Conservation (phyloP, 1,140 invertebrate genomes). For the Dendroctonus ponderosae region DNA sequence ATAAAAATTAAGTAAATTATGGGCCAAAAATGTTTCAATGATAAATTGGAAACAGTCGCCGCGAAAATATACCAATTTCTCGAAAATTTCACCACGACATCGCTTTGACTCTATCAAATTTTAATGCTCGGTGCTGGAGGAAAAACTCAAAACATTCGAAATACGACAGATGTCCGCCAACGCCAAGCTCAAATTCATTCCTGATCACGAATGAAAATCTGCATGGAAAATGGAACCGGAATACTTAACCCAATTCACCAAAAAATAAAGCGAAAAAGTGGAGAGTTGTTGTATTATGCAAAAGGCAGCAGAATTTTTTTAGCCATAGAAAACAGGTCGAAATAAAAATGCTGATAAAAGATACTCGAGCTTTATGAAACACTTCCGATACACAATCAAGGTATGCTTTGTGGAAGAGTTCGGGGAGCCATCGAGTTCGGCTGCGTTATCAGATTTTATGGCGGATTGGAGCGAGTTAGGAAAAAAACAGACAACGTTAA, state of each 20-base stretch:
- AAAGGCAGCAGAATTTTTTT: constrained; percentile 28
- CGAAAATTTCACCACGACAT: too few relatives aligned
- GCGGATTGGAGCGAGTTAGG: too few relatives aligned
- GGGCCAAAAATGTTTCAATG: too few relatives aligned
- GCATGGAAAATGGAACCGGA: background rate
- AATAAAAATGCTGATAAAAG: constrained; percentile 27
- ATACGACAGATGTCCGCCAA: too few relatives aligned
- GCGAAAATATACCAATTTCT: too few relatives aligned
- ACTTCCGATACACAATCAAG: constrained; percentile 31
- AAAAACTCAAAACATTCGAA: too few relatives aligned
- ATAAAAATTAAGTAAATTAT: too few relatives aligned
- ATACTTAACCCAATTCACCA: constrained; percentile 17
- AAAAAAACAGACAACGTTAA: too few relatives aligned
- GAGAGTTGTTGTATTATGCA: constrained; percentile 24
- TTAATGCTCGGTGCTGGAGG: too few relatives aligned
- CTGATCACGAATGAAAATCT: background rate
- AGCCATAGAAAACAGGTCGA: constrained; percentile 17
- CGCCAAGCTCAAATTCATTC: too few relatives aligned
- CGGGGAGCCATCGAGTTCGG: constrained; percentile 6
- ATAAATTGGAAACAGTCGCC: too few relatives aligned
- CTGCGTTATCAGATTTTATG: constrained; percentile 12
- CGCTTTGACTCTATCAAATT: too few relatives aligned
- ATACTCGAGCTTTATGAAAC: constrained; percentile 28
- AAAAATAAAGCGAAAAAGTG: constrained; percentile 5
- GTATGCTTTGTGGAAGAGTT: constrained; percentile 16